Evolutionary conservation across 30 jellyfish, hydroid and myxozoan genomes (phyloP), one percentile per base, ranked within the genome.

Genomic region (Catostylus mosaicus): DNA sequence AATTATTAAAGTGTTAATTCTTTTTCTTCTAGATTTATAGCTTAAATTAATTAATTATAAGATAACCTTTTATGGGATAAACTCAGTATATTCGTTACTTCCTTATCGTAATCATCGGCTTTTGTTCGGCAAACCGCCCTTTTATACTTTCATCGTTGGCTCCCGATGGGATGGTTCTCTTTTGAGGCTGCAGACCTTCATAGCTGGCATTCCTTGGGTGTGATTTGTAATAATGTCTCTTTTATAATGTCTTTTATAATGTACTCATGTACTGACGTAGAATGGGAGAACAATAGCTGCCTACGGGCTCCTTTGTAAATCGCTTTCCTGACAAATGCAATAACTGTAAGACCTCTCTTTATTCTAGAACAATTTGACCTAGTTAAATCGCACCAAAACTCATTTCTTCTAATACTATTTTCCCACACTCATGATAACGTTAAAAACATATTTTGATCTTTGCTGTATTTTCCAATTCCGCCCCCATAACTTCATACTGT

Each of bases 1-100:
- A 82, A 82, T 82, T 65, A 70, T 69, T 35, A 70, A 69, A 51
- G 85, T 69, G 86, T 82, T 67, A 82, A 82, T 82, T 82, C 92
- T 57, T 54, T 74, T 68, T 82, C 82, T 60, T 82, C 75, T 47
- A 50, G 86, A 82, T 52, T 56, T 71, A 50, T 62, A 54, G 92
- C 86, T 67, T 70, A 82, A 82, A 82, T 60, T 82, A 70, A 82
- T 70, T 74, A 69, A 68, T 82, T 68, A 82, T 35, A 23, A 70
- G 92, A 68, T 82, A 54, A 70, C 57, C 67, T 19, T 70, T 66
- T 71, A 67, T 67, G 46, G 85, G 80, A 68, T 68, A 69, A 27
- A 57, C 36, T 30, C 66, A 31, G 74, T 57, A 23, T 64, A 36
- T 52, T 70, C 79, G 70, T 61, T 27, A 38, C 86, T 40, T 60